Conservation (phyloP, 2,888 invertebrate genomes). For the Coelinius sp. region DNA sequence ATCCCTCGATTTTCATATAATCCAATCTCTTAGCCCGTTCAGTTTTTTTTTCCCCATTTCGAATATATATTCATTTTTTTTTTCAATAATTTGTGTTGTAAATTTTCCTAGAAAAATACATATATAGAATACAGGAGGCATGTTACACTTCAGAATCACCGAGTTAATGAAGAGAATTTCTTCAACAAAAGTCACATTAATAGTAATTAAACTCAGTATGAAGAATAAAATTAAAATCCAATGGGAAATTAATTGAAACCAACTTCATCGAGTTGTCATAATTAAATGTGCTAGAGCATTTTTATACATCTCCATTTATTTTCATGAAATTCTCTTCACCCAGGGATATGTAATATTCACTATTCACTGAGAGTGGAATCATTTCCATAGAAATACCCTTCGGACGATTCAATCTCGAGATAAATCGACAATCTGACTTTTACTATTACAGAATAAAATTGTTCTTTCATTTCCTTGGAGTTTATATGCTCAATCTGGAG, state of each 20-base stretch:
- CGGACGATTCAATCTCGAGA: constrained; percentile 4
- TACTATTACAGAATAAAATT: neutral
- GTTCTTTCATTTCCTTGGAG: neutral
- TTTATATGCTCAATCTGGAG: too few relatives aligned
- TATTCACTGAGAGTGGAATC: neutral
- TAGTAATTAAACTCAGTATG: neutral
- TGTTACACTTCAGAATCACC: neutral
- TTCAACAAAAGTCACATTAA: neutral
- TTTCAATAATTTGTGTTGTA: constrained; percentile 1
- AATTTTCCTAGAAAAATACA: constrained; percentile 39
- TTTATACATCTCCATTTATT: neutral
- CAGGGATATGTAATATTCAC: constrained; percentile 15
- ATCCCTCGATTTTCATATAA: neutral
- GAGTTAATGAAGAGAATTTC: neutral
- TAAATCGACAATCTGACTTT: neutral
- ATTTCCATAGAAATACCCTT: constrained; percentile 6
- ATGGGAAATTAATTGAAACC: constrained; percentile 7
- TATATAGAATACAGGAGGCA: constrained; percentile 15
- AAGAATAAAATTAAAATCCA: neutral
- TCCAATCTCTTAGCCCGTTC: neutral
- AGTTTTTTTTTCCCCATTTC: neutral
- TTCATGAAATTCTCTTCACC: constrained; percentile 4
- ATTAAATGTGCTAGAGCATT: neutral
- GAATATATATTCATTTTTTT: neutral
- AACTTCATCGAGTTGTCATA: neutral